These are phyloP conservation scores for Oithona nana DNA, from an alignment of 2,888 invertebrate genomes.

Conservation along the genomic window DNA sequence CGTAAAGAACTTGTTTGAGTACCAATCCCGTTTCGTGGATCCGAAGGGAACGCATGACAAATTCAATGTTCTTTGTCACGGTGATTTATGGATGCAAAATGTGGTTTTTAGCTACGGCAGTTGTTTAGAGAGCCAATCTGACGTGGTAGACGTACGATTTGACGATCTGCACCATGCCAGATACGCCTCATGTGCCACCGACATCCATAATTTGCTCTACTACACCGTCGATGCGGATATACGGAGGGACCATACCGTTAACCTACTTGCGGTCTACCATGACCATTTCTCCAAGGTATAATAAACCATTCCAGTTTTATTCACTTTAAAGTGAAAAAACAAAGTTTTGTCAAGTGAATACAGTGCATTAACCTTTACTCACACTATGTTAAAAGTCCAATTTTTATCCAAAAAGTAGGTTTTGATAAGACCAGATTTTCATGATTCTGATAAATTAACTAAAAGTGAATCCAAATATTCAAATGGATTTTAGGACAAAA, in stretches of 20 bases:
- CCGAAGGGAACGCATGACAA: background rate
- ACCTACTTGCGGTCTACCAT: background rate
- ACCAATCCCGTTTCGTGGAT: background rate
- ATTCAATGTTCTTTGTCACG: background rate
- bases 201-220: background rate
- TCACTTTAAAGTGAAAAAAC: no score
- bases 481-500: no score
- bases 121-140: background rate
- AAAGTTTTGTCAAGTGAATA: no score
- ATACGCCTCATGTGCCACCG: background rate
- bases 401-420: no score
- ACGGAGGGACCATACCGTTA: background rate
- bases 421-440: no score
- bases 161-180: background rate
- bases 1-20: background rate
- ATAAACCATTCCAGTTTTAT: background rate
- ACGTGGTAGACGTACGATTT: background rate
- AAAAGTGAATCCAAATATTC: no score
- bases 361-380: no score
- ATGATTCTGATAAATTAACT: no score
- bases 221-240: background rate
- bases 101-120: background rate
- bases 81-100: slow-evolving; percentile 1
- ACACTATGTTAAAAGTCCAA: no score
- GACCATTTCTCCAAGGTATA: background rate